Evolutionary conservation across 2,113 vertebrate species (phyloP).

Genomic region (Glaucomys volans): DNA sequence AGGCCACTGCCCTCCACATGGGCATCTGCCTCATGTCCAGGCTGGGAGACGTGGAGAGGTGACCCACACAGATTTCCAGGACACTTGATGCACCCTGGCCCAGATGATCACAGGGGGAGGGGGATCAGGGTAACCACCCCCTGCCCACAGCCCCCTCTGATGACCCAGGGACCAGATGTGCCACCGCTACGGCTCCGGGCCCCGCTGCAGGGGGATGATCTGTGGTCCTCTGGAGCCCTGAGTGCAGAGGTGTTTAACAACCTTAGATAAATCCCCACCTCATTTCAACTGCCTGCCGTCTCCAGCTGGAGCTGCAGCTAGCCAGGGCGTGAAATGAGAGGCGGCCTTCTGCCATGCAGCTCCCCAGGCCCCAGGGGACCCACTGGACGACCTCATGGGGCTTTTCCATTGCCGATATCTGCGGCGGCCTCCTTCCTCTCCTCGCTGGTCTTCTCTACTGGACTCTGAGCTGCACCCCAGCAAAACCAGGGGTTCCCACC

Average conservation of each 20-base stretch:
- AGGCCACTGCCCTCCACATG: not conserved
- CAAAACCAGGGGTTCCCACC: not conserved
- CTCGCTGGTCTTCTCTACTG: accelerated
- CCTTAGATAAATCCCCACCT: conserved; percentile 69
- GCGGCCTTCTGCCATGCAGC: accelerated
- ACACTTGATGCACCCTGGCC: not conserved
- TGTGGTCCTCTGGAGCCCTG: not conserved
- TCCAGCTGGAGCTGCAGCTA: not conserved
- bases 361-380: not conserved
- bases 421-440: not conserved
- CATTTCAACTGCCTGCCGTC: conserved; percentile 22
- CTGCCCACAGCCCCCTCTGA: not conserved
- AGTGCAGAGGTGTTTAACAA: conserved; percentile 56
- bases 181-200: not conserved
- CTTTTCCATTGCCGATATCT: not conserved
- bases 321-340: not conserved
- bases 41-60: accelerated
- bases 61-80: not conserved
- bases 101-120: not conserved
- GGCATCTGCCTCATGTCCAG: not conserved
- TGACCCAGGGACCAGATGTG: too few species aligned
- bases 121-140: not conserved
- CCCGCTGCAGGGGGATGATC: not conserved
- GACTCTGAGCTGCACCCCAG: not conserved
- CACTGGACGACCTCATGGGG: not conserved